A percentile compares a stretch with the other conserved stretches of the same genome.
Evolutionary conservation across 1,140 invertebrate species (phyloP).

Genomic region (Acromyrmex heyeri): DNA sequence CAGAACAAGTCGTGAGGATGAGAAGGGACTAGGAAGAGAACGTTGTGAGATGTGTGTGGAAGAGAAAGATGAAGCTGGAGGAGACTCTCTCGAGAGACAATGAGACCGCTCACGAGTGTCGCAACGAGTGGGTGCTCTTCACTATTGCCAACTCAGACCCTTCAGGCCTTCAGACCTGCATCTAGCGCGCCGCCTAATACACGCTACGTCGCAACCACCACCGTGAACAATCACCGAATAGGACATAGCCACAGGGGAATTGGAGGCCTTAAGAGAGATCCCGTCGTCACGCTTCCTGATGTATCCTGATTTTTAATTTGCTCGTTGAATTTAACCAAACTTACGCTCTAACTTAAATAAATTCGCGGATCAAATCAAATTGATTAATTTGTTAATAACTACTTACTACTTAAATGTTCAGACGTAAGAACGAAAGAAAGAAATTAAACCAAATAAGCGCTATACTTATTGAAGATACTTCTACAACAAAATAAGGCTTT

Average conservation of each 20-base stretch:
- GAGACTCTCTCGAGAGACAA: constrained; percentile 86
- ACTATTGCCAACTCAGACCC: constrained; percentile 87
- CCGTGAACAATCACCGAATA: constrained; percentile 64
- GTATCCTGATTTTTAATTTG: constrained; percentile 73
- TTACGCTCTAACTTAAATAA: neutral
- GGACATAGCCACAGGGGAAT: constrained; percentile 41
- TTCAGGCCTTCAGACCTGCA: constrained; percentile 82
- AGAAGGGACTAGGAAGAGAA: constrained; percentile 64
- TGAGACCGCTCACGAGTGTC: constrained; percentile 87
- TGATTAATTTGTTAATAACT: constrained; percentile 29
- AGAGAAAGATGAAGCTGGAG: constrained; percentile 71
- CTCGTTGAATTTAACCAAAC: constrained; percentile 26
- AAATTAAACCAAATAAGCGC: no score
- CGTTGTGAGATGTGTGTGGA: constrained; percentile 48
- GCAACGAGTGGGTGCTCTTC: constrained; percentile 85
- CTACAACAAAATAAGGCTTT: neutral
- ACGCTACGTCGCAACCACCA: constrained; percentile 76
- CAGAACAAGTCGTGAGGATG: constrained; percentile 56
- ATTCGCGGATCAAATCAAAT: no score
- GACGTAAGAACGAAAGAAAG: neutral
- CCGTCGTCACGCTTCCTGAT: constrained; percentile 60
- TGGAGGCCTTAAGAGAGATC: constrained; percentile 52
- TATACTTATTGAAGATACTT: neutral
- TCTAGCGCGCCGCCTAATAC: constrained; percentile 72
- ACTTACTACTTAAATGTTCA: neutral